These are phyloP conservation scores for Brachynemurus nebulosus DNA, from an alignment of 2,888 invertebrate genomes.

Conservation along the genomic window DNA sequence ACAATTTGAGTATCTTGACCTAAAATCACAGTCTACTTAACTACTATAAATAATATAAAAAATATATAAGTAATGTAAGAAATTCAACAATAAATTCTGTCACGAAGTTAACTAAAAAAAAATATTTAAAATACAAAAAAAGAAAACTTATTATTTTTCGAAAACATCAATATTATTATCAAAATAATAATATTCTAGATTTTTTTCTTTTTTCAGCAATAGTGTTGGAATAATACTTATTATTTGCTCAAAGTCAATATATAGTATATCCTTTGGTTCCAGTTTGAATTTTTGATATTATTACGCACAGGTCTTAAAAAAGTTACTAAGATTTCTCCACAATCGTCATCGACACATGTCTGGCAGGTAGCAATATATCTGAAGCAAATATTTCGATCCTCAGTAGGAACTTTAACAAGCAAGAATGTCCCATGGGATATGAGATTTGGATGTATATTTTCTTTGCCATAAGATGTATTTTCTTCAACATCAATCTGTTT, in stretches of 20 bases:
- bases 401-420: background rate
- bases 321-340: slow-evolving; percentile 13
- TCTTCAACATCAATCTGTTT: background rate
- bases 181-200: slow-evolving; percentile 17
- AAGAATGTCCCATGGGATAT: background rate
- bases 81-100: background rate
- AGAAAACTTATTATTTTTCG: background rate
- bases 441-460: slow-evolving; percentile 4
- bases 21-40: background rate
- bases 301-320: slow-evolving; percentile 8
- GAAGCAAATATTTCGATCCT: background rate
- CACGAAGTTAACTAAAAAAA: background rate
- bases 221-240: slow-evolving; percentile 10
- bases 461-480: slow-evolving; percentile 2
- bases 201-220: slow-evolving; percentile 9
- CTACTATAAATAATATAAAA: background rate
- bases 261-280: background rate
- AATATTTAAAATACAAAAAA: too few species aligned
- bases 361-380: slow-evolving; percentile 11
- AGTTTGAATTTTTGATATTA: background rate
- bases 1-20: background rate
- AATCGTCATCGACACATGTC: slow-evolving; percentile 14
- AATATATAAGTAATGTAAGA: background rate
- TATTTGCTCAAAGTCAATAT: slow-evolving; percentile 10
- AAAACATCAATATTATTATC: background rate